Base-by-base conservation (phyloP, 2,888 invertebrate species). In the Drosophila helvetica region DNA sequence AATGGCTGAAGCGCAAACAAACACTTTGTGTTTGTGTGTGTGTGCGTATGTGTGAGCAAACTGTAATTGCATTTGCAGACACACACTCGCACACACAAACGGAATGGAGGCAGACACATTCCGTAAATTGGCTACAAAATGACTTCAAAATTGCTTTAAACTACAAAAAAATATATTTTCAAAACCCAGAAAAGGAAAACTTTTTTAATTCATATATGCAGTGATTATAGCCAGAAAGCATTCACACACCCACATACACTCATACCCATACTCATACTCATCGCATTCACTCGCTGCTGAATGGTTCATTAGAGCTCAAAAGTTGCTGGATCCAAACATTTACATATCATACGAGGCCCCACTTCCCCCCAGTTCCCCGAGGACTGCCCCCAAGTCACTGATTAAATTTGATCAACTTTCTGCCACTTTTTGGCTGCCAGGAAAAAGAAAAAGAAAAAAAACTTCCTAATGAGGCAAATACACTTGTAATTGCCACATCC, bases 91-190 rank as follows among this genome's bases (percentile, higher is more conserved):
- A 10, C 70, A 63, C 19, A 10, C 48, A 53, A 17, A 48, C 57
- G 22, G 17, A 9, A 42, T 54, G 42, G 55, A 50, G 58, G 27
- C 46, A 7, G 47, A 83, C 80, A 80, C 79, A 82, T 80, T 70
- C 79, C 73, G 86, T 79, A 86, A 86, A 86, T 86, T 86, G 86
- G 84, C 86, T 86, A 83, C 86, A 88, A 38, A 86, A 86, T 88
- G 88, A 88, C 86, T 86, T 81, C 75, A 86, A 38, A 86, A 86
- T 86, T 86, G 88, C 86, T 86, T 88, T 84, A 88, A 88, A 78
- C 84, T 88, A 69, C 69, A 69, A 38, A 6, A 38, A 15, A 68
- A 81, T 81, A 81, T 86, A 82, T 86, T 86, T 6, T 22, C 22
- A 65, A 12, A 38, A 77, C 82, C 10, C 30, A 30, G 30, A 3